These are phyloP conservation scores for Bedellia somnulentella DNA, from an alignment of 2,888 invertebrate species.

Conservation along the genomic window DNA sequence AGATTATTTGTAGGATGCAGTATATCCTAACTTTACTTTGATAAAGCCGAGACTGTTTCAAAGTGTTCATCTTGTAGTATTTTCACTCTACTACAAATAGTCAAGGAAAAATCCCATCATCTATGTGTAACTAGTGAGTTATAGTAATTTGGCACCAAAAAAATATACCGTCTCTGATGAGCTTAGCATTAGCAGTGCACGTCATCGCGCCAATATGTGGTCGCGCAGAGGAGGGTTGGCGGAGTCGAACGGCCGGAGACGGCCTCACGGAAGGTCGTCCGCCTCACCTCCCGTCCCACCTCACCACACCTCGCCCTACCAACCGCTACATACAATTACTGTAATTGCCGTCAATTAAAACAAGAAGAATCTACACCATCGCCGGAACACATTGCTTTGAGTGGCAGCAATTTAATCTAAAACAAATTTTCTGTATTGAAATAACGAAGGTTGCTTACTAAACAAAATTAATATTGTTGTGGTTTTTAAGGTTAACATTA, in stretches of 20 bases:
- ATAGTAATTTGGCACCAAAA: too few relatives aligned
- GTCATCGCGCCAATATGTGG: conserved; percentile 40
- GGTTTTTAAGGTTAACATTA: too few relatives aligned
- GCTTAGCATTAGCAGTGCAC: conserved; percentile 29
- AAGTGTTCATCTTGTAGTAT: too few relatives aligned
- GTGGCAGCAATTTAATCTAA: conserved; percentile 3
- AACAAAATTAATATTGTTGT: too few relatives aligned
- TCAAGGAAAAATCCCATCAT: conserved; percentile 2
- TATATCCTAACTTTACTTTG: too few relatives aligned
- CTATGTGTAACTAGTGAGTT: conserved; percentile 4
- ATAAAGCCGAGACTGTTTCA: too few relatives aligned
- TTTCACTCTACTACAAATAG: too few relatives aligned
- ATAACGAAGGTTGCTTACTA: too few relatives aligned
- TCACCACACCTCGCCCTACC: conserved; percentile 17
- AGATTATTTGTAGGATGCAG: too few relatives aligned
- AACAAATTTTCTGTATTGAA: too few relatives aligned
- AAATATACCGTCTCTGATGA: conserved; percentile 10
- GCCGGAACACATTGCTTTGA: conserved; percentile 12
- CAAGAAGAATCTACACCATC: conserved; percentile 30
- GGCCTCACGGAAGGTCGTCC: conserved; percentile 58
- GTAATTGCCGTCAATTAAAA: conserved; percentile 55
- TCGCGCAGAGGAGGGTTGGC: conserved; percentile 15
- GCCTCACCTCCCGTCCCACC: conserved; percentile 22
- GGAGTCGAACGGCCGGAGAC: conserved; percentile 23
- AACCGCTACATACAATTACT: conserved; percentile 54